Evolutionary conservation across 2,888 invertebrate genomes (phyloP).

Genomic region (Cephus spinipes): DNA sequence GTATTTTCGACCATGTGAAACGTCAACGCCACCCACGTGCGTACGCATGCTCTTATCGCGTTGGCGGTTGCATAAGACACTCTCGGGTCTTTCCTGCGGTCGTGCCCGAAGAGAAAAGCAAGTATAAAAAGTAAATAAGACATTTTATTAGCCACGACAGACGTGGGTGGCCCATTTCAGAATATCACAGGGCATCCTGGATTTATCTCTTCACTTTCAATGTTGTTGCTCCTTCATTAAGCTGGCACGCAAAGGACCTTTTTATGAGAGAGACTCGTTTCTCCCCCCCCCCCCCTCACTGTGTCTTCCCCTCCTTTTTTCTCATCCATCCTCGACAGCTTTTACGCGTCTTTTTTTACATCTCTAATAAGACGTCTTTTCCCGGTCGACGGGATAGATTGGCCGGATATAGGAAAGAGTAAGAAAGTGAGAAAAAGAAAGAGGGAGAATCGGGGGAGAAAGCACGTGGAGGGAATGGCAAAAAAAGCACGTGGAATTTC

Average conservation of each 20-base stretch:
- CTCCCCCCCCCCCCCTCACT: background rate
- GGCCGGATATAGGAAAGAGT: background rate
- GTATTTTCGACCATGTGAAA: background rate
- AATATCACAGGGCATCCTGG: background rate
- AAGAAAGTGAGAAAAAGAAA: background rate
- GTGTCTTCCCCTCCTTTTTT: background rate
- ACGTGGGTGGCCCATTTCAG: background rate
- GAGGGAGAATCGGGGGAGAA: background rate
- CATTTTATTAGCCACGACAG: background rate
- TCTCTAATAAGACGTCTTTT: background rate
- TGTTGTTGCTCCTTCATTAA: conserved; percentile 4
- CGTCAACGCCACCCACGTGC: background rate
- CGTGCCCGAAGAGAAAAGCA: background rate
- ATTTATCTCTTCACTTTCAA: conserved; percentile 2
- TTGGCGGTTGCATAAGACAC: background rate
- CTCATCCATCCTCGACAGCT: background rate
- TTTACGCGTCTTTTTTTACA: background rate
- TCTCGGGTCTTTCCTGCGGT: too few relatives aligned
- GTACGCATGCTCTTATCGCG: background rate
- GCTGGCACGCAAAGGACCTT: background rate
- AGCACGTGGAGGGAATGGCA: background rate
- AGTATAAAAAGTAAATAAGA: background rate
- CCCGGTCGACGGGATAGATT: background rate
- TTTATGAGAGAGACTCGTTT: background rate
- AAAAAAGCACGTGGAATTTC: background rate